A percentile compares a stretch with the other conserved stretches of the same genome.
Evolutionary conservation across 2,113 vertebrate genomes (phyloP).

Genomic region (Oriolus oriolus): DNA sequence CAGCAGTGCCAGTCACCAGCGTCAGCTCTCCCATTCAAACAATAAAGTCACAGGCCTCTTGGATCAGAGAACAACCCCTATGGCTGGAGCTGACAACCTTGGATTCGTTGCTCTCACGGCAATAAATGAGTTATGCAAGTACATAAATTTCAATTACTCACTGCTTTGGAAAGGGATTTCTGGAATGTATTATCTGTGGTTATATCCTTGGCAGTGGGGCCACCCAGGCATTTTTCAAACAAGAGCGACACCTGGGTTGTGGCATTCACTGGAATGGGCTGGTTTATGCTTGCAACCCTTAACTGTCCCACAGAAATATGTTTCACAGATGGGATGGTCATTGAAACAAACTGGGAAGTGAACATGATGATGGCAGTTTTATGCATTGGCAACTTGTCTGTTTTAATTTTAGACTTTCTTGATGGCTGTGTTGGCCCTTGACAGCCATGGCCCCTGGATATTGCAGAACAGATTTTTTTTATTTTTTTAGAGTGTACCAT

Average conservation of each 20-base stretch:
- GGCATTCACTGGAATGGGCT: background rate
- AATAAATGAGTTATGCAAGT: conserved; percentile 44
- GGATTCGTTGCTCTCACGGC: background rate
- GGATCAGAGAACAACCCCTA: conserved; percentile 21
- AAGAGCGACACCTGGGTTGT: conserved; percentile 43
- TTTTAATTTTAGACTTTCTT: conserved; percentile 61
- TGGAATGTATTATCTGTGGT: conserved; percentile 10
- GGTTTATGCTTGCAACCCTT: conserved; percentile 11
- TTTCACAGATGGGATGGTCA: conserved; percentile 61
- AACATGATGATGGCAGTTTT: conserved; percentile 47
- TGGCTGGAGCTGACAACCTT: conserved; percentile 38
- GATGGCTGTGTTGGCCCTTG: conserved; percentile 41
- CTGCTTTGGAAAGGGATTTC: conserved; percentile 38
- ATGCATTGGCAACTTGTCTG: conserved; percentile 58
- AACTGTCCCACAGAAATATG: conserved; percentile 58
- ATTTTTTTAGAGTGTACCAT: background rate
- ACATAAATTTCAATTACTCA: conserved; percentile 17
- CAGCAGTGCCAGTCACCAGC: background rate
- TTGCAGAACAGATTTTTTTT: background rate
- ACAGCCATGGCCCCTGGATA: conserved; percentile 32
- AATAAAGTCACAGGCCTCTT: background rate
- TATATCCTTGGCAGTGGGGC: conserved; percentile 19
- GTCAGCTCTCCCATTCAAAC: background rate
- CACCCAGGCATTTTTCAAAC: conserved; percentile 28
- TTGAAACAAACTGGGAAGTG: conserved; percentile 52